phyloP scores from a whole-genome alignment of 2,113 vertebrate genomes.

The Psittacula cyanocephala region DNA sequence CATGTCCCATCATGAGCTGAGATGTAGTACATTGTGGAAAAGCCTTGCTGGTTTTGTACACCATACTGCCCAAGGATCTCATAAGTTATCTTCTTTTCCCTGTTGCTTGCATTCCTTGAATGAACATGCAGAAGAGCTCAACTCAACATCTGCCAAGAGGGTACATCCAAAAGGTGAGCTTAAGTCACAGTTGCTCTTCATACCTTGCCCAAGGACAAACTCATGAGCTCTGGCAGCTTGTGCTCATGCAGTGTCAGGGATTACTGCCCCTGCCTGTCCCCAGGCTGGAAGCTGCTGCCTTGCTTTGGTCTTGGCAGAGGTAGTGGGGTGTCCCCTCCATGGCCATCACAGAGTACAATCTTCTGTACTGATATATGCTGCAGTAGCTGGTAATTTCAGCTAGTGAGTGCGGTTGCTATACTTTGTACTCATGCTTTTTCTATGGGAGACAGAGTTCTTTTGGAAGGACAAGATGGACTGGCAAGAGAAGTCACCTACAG shows the following conservation, averaged over 20 bases:
- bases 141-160: neutral
- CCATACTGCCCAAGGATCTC: neutral
- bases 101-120: neutral
- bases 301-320: neutral
- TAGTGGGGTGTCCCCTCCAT: rapidly evolving
- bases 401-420: neutral
- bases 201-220: neutral
- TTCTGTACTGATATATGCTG: no score
- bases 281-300: neutral
- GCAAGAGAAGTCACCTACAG: neutral
- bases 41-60: neutral
- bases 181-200: neutral
- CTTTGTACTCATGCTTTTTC: neutral
- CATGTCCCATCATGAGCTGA: neutral
- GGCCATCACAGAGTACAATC: neutral
- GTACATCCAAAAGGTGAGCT: neutral
- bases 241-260: neutral
- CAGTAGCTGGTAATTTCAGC: neutral
- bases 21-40: neutral
- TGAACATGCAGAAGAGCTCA: rapidly evolving
- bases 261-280: neutral
- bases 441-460: neutral
- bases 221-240: rapidly evolving
- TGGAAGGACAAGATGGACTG: neutral
- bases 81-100: neutral